phyloP scores from a whole-genome alignment of 2,888 invertebrate genomes.

The Cephus pygmeus region DNA sequence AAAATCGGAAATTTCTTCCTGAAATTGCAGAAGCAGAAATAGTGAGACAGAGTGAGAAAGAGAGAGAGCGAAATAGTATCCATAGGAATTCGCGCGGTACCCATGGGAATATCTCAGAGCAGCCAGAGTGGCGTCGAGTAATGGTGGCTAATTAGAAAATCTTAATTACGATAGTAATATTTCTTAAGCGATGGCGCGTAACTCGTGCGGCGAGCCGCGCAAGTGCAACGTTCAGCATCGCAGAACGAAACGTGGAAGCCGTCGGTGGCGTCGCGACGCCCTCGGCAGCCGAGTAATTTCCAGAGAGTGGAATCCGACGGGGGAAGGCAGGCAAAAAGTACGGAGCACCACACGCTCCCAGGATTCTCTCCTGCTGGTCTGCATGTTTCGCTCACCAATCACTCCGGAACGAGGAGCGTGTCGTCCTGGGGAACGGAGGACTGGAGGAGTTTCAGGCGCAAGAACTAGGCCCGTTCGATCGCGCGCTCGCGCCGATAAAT shows the following conservation, averaged over 20 bases:
- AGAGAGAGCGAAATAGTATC: not conserved
- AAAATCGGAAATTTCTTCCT: too few relatives aligned
- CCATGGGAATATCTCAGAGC: not conserved
- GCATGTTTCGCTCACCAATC: constrained; percentile 20
- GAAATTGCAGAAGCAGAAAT: too few relatives aligned
- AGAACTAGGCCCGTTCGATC: constrained; percentile 25
- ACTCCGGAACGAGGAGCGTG: constrained; percentile 17
- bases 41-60: not conserved
- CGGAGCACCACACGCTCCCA: not conserved
- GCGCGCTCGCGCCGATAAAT: constrained; percentile 39
- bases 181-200: not conserved
- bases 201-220: not conserved
- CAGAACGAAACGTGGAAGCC: not conserved
- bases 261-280: not conserved
- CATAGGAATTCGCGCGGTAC: not conserved
- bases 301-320: not conserved
- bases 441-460: constrained; percentile 8
- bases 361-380: constrained; percentile 8
- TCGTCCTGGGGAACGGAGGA: constrained; percentile 1
- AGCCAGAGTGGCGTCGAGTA: not conserved
- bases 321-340: not conserved
- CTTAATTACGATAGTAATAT: not conserved
- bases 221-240: not conserved
- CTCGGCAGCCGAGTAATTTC: not conserved
- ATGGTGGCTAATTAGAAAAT: not conserved